Percentiles rank a stretch among this genome's conserved stretches.
Conservation (phyloP, 2,888 invertebrate genomes). For the Hydroisotoma schaefferi region DNA sequence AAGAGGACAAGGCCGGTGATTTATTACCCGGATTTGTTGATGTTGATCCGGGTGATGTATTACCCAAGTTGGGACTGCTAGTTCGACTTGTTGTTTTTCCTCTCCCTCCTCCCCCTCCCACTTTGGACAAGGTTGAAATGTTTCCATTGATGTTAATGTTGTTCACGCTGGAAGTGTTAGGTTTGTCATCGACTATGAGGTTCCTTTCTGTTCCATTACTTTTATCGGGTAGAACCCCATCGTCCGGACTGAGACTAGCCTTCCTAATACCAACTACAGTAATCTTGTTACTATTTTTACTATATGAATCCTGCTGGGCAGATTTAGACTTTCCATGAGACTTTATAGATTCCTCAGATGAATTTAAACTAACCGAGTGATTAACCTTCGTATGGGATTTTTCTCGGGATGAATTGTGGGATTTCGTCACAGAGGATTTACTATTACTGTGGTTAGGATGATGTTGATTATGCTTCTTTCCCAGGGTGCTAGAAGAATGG, state of each 20-base stretch:
- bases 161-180: constrained; percentile 1
- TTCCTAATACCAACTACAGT: too few relatives aligned
- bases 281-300: too few relatives aligned
- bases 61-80: background rate
- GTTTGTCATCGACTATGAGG: constrained; percentile 2
- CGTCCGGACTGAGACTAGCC: background rate
- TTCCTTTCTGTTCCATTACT: too few relatives aligned
- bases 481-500: background rate
- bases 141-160: too few relatives aligned
- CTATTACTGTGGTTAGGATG: background rate
- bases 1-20: constrained; percentile 37
- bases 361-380: constrained; percentile 7
- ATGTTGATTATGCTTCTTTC: background rate
- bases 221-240: background rate
- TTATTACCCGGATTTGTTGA: constrained; percentile 30
- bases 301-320: too few relatives aligned
- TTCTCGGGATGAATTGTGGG: too few relatives aligned
- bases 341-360: too few relatives aligned
- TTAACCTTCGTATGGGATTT: constrained; percentile 6
- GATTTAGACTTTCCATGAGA: too few relatives aligned
- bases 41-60: constrained; percentile 11
- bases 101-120: too few relatives aligned
- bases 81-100: constrained; percentile 6
- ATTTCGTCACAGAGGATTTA: too few relatives aligned
- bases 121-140: too few relatives aligned